Evolutionary conservation across 1,140 invertebrate genomes (phyloP).

Genomic region (Lethocerus indicus): DNA sequence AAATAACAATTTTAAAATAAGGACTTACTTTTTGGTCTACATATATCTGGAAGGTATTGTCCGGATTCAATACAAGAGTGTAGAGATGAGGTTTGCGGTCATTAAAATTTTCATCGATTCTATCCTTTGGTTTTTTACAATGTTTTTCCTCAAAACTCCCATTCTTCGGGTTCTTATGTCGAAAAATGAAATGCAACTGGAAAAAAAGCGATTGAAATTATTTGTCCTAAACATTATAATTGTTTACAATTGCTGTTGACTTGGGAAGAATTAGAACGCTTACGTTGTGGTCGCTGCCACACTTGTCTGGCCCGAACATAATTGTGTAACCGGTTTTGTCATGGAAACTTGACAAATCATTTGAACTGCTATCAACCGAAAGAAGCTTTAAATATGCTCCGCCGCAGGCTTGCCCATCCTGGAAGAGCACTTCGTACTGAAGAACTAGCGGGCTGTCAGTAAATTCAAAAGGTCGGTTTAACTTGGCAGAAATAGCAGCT

Average conservation of each 20-base stretch:
- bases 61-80: conserved; percentile 72
- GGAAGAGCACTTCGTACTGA: conserved; percentile 79
- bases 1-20: neutral
- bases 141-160: conserved; percentile 80
- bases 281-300: too few relatives aligned
- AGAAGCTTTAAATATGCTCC: conserved; percentile 94
- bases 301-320: conserved; percentile 99
- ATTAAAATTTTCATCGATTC: conserved; percentile 76
- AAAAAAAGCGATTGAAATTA: conserved; percentile 20
- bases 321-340: conserved; percentile 96
- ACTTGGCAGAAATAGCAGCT: conserved; percentile 74
- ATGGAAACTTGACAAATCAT: conserved; percentile 68
- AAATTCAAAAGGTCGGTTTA: conserved; percentile 75
- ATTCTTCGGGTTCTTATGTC: conserved; percentile 87
- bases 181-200: conserved; percentile 91
- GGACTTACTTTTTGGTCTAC: conserved; percentile 44
- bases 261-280: too few relatives aligned
- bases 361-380: conserved; percentile 40
- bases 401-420: conserved; percentile 97
- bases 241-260: too few relatives aligned
- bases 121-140: conserved; percentile 71
- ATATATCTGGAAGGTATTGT: conserved; percentile 61
- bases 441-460: conserved; percentile 73
- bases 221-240: neutral
- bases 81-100: conserved; percentile 94